Evolutionary conservation across 2,113 vertebrate genomes (phyloP), one percentile per base, ranked within the genome.

Genomic region (Haemorhous mexicanus): DNA sequence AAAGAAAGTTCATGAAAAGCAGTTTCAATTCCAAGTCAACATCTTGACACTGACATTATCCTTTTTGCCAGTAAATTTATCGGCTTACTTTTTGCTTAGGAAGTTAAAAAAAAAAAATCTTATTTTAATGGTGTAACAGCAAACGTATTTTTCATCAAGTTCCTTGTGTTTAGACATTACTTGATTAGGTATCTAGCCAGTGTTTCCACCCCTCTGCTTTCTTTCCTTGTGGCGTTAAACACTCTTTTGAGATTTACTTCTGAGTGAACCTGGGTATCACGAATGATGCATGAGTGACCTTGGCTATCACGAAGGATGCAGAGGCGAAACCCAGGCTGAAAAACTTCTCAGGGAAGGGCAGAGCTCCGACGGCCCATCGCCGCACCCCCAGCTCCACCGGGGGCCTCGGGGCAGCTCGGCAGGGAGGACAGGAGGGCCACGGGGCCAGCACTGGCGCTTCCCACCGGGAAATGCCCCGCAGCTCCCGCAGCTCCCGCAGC

Each of bases 401-500:
- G 8, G 10, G 4, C 35, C 21, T 16, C 21, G 7, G 16, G 22
- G 6, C 55, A 9, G 46, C 24, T 18, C 4, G 5, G 28, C 24
- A 7, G 14, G 3, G 9, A 8, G 10, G 16, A 23, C n/a, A 28
- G 23, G 6, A 37, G 19, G 23, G 37, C 24, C 1, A 6, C 16
- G 3, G 8, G 4, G 33, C 6, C 22, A 13, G 6, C n/a, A 21
- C 3, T 0, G 3, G 3, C 8, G 2, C 3, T 68, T 16, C 21
- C 15, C 9, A 1, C 7, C 9, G 7, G 21, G 50, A 44, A 53
- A 39, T 2, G 6, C 21, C n/a, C n/a, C n/a, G n/a, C n/a, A n/a
- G n/a, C 3, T 1, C 19, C 23, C 35, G 3, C 3, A 0, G 7
- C 8, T 0, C 3, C 27, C 6, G 4, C n/a, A n/a, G n/a, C 3